A percentile compares a stretch with the other conserved stretches of the same genome.
Conservation (phyloP, 2,797 vertebrate species). For the Euthynnus affinis region DNA sequence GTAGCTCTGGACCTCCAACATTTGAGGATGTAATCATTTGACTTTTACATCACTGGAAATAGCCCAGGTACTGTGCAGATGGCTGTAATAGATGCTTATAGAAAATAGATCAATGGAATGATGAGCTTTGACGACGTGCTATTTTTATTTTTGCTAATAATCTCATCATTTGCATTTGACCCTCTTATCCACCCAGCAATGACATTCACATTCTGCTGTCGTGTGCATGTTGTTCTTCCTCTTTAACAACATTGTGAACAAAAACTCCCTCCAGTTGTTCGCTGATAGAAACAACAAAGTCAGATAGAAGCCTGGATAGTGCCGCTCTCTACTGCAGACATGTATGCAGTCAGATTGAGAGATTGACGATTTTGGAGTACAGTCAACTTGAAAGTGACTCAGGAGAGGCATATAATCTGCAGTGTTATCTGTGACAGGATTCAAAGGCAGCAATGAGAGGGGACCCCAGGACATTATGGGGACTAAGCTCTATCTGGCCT, state of each 20-base stretch:
- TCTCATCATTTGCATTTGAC: not conserved
- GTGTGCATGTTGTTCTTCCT: not conserved
- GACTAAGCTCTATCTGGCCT: conserved; percentile 67
- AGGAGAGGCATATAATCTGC: conserved; percentile 72
- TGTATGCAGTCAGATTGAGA: conserved; percentile 56
- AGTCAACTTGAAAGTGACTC: conserved; percentile 71
- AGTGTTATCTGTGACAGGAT: conserved; percentile 78
- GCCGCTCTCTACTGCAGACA: conserved; percentile 30
- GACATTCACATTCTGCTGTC: not conserved
- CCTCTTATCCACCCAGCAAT: not conserved
- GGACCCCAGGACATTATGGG: conserved; percentile 69
- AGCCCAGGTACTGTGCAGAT: not conserved
- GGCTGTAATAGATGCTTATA: not conserved
- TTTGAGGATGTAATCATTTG: not conserved
- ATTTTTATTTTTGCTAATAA: not conserved
- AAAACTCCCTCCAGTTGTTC: conserved; percentile 13
- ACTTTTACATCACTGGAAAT: not conserved
- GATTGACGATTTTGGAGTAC: conserved; percentile 68
- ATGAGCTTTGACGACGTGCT: not conserved
- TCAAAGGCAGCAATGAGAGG: conserved; percentile 69
- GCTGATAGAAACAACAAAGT: conserved; percentile 37
- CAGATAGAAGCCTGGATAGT: conserved; percentile 36
- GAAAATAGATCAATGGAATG: not conserved
- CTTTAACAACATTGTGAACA: not conserved
- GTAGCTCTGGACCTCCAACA: not conserved